These are phyloP conservation scores for Nemotelus pantherinus DNA, from an alignment of 2,888 invertebrate species.

Conservation along the genomic window DNA sequence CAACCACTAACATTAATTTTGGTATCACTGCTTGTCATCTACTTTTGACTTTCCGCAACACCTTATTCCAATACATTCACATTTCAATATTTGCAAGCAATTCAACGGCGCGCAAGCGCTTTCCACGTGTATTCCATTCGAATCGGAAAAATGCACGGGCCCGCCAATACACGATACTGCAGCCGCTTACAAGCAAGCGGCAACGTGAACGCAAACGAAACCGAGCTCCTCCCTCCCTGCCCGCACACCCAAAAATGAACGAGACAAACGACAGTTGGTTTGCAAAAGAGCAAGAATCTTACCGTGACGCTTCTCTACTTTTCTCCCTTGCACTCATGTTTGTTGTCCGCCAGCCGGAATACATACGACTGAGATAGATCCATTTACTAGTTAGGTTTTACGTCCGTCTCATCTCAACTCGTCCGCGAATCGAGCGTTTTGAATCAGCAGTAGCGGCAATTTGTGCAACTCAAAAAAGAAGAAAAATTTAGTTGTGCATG, in stretches of 20 bases:
- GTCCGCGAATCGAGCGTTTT: neutral
- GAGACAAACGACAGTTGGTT: neutral
- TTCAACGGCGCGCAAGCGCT: conserved; percentile 22
- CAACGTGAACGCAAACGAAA: neutral
- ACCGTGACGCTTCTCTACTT: neutral
- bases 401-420: neutral
- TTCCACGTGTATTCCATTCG: conserved; percentile 21
- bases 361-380: conserved; percentile 3
- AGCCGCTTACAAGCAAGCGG: neutral
- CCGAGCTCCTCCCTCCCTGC: neutral
- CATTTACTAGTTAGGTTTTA: neutral
- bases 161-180: conserved; percentile 2
- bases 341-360: neutral
- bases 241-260: neutral
- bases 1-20: too few relatives aligned
- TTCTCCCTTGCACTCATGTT: neutral
- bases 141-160: neutral
- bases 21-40: too few relatives aligned
- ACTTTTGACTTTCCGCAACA: too few relatives aligned
- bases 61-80: too few relatives aligned
- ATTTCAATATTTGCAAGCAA: neutral
- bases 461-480: conserved; percentile 27
- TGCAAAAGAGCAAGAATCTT: neutral
- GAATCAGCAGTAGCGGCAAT: conserved; percentile 21
- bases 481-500: conserved; percentile 45